Evolutionary conservation across 1,140 invertebrate genomes (phyloP).

Genomic region (Solenopsis fugax): DNA sequence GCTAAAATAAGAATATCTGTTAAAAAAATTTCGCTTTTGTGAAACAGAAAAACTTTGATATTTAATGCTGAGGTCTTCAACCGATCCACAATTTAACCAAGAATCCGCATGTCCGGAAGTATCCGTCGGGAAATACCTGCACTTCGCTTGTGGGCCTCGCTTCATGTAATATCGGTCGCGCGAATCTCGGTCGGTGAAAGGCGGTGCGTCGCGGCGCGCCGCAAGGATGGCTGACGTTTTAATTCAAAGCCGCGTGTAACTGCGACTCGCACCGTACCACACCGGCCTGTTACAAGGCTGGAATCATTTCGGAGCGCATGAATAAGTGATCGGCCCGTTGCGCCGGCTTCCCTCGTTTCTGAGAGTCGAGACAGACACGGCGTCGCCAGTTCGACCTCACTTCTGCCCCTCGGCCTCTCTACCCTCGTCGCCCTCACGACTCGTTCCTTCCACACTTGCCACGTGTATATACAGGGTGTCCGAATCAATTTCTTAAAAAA

Average conservation of each 20-base stretch:
- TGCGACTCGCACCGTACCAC: constrained; percentile 21
- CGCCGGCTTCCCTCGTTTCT: constrained; percentile 69
- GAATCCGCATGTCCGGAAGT: constrained; percentile 31
- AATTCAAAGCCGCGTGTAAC: constrained; percentile 65
- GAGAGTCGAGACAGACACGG: constrained; percentile 74
- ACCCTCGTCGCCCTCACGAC: constrained; percentile 17
- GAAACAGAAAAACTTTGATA: neutral
- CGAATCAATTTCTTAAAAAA: constrained; percentile 13
- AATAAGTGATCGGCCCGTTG: constrained; percentile 81
- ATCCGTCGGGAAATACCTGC: constrained; percentile 14
- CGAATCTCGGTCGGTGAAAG: constrained; percentile 64
- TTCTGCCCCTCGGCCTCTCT: constrained; percentile 30
- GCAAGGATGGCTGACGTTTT: constrained; percentile 66
- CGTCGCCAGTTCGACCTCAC: constrained; percentile 75
- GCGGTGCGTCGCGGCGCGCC: constrained; percentile 23
- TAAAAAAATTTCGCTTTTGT: neutral
- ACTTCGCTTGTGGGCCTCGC: neutral
- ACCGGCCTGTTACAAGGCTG: constrained; percentile 67
- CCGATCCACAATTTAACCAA: neutral
- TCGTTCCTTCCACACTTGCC: neutral
- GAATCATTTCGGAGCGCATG: constrained; percentile 82
- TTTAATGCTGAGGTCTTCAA: neutral
- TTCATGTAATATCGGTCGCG: constrained; percentile 49
- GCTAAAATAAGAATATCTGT: neutral
- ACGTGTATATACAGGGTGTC: constrained; percentile 39